Evolutionary conservation across 2,113 vertebrate species (phyloP).

Genomic region (Taurulus bubalis): DNA sequence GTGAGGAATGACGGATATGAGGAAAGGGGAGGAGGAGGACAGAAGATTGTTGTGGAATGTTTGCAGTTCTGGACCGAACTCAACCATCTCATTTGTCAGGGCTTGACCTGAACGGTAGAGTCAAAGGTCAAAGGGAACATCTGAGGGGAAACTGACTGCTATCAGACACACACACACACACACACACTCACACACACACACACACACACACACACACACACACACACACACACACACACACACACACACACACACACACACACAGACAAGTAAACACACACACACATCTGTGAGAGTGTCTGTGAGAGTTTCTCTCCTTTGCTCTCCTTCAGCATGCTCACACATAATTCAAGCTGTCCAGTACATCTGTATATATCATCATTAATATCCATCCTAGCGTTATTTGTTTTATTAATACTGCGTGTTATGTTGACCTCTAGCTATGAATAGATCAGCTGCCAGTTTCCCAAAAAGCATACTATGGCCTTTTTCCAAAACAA

Average conservation of each 20-base stretch:
- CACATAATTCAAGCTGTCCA: conserved; percentile 50
- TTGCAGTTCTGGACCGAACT: conserved; percentile 73
- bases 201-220: conserved; percentile 35
- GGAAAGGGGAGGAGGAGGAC: conserved; percentile 60
- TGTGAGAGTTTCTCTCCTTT: conserved; percentile 38
- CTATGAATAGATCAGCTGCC: conserved; percentile 52
- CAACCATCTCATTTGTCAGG: conserved; percentile 80
- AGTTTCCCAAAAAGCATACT: conserved; percentile 48
- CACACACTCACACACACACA: conserved; percentile 30
- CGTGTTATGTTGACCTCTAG: conserved; percentile 61
- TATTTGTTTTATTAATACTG: conserved; percentile 65
- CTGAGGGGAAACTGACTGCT: conserved; percentile 65
- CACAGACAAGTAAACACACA: conserved; percentile 58
- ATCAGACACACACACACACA: conserved; percentile 44
- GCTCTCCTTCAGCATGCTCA: conserved; percentile 38
- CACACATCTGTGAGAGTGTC: conserved; percentile 49
- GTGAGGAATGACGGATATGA: conserved; percentile 62
- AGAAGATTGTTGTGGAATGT: conserved; percentile 81
- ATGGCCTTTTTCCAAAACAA: conserved; percentile 51
- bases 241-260: conserved; percentile 24
- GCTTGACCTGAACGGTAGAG: conserved; percentile 69
- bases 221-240: conserved; percentile 58
- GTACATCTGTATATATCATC: conserved; percentile 59
- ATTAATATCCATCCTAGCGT: conserved; percentile 54
- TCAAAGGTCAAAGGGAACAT: conserved; percentile 74